Evolutionary conservation across 1,140 invertebrate genomes (phyloP).

Genomic region (Drosophila hydei): DNA sequence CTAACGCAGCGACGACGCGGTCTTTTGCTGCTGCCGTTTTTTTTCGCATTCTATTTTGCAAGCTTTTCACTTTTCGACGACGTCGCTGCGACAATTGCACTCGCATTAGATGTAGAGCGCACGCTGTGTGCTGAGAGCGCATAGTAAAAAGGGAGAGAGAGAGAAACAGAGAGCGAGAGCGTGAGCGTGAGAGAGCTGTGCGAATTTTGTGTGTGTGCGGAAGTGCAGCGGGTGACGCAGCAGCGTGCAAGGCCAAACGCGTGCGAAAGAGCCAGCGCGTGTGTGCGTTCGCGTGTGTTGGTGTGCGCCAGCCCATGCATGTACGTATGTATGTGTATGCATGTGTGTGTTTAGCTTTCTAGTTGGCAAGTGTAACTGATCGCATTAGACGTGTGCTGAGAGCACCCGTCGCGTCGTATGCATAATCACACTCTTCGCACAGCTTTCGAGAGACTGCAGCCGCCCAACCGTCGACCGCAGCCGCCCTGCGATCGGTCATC

Average conservation of each 20-base stretch:
- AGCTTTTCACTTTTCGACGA: slow-evolving; percentile 72
- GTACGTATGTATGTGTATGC: slow-evolving; percentile 15
- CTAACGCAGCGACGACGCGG: slow-evolving; percentile 43
- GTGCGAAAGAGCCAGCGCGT: slow-evolving; percentile 57
- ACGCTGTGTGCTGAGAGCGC: slow-evolving; percentile 9
- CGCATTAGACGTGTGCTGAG: slow-evolving; percentile 55
- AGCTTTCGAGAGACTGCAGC: slow-evolving; percentile 6
- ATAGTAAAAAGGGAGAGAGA: slow-evolving; percentile 1
- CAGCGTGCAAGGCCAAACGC: slow-evolving; percentile 71
- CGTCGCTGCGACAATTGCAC: slow-evolving; percentile 52
- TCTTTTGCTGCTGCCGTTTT: slow-evolving; percentile 20
- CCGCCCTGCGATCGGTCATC: slow-evolving; percentile 1
- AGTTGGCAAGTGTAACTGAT: slow-evolving; percentile 65
- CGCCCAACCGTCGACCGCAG: neutral
- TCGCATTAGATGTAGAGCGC: slow-evolving; percentile 58
- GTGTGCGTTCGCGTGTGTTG: slow-evolving; percentile 17
- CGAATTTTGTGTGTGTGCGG: slow-evolving; percentile 43
- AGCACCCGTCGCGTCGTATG: slow-evolving; percentile 25
- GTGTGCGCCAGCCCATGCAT: slow-evolving; percentile 12
- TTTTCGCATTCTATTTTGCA: slow-evolving; percentile 63
- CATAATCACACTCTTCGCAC: slow-evolving; percentile 31
- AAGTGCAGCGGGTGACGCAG: slow-evolving; percentile 73
- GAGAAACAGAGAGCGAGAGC: slow-evolving; percentile 1
- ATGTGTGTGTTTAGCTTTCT: slow-evolving; percentile 8
- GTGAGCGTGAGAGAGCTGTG: slow-evolving; percentile 9